A percentile compares a stretch with the other conserved stretches of the same genome.
Evolutionary conservation across 2,113 vertebrate species (phyloP).

Genomic region (Myotis davidii): DNA sequence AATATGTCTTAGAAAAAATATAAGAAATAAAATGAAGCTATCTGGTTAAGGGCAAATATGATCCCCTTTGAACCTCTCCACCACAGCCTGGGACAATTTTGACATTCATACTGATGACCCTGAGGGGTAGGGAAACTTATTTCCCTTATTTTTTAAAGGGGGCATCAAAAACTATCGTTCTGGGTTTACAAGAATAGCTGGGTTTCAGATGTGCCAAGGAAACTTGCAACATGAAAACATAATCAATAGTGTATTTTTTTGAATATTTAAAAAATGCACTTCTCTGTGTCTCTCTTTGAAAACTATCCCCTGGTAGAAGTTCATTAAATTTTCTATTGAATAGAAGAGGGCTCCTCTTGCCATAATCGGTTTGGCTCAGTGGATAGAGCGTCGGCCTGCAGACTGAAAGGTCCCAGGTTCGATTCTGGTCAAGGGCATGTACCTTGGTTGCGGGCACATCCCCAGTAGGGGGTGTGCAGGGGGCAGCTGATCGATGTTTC

Average conservation of each 20-base stretch:
- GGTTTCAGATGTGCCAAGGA: neutral
- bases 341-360: neutral
- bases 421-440: too few relatives aligned
- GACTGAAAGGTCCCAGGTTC: too few relatives aligned
- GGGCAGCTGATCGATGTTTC: too few relatives aligned
- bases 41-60: neutral
- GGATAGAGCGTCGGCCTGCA: too few relatives aligned
- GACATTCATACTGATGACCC: neutral
- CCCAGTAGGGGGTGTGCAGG: too few relatives aligned
- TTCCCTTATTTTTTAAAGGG: neutral
- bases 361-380: too few relatives aligned
- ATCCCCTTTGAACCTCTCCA: neutral
- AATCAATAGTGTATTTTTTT: neutral
- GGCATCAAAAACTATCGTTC: neutral
- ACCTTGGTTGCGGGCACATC: too few relatives aligned
- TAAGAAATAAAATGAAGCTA: slow-evolving; percentile 1
- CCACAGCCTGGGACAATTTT: neutral
- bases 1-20: neutral
- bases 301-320: neutral
- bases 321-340: slow-evolving; percentile 11
- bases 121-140: neutral
- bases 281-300: neutral
- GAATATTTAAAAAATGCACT: neutral
- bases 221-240: neutral
- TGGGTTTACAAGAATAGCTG: neutral